Percentiles rank a stretch among this genome's conserved stretches.
Evolutionary conservation across 2,797 vertebrate species (phyloP).

Genomic region (Zalophus californianus): DNA sequence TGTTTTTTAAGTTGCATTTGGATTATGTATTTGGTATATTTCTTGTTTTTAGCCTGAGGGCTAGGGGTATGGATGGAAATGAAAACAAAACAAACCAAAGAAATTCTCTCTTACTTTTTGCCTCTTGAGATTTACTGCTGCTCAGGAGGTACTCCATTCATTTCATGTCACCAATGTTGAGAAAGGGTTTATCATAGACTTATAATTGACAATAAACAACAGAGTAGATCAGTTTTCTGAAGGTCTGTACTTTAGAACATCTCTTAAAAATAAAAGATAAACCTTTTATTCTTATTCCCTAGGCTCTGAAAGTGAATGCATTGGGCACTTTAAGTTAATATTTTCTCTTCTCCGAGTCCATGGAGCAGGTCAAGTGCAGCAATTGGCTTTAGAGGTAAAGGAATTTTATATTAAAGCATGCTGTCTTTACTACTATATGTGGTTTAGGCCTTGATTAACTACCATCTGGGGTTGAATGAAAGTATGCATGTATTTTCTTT

Average conservation of each 20-base stretch:
- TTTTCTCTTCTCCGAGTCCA: conserved; percentile 98
- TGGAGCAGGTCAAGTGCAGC: conserved; percentile 97
- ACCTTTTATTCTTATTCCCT: conserved; percentile 57
- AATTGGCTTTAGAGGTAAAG: conserved; percentile 97
- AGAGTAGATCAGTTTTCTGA: neutral
- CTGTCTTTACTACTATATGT: neutral
- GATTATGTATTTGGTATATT: neutral
- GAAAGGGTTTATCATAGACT: neutral
- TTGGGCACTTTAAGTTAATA: conserved; percentile 98
- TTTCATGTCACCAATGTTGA: neutral
- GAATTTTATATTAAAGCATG: neutral
- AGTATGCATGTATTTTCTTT: neutral
- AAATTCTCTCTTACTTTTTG: neutral
- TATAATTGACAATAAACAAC: neutral
- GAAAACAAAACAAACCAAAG: neutral
- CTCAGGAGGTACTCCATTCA: neutral
- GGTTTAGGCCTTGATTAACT: neutral
- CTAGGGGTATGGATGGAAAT: neutral
- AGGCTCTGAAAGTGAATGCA: conserved; percentile 99
- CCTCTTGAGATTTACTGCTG: neutral
- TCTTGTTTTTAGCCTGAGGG: neutral
- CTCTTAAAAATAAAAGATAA: neutral
- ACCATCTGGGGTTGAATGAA: neutral
- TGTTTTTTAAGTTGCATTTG: conserved; percentile 33
- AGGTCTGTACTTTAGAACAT: neutral